These are phyloP conservation scores for Dinomys branickii DNA, from an alignment of 2,113 vertebrate genomes.

Conservation along the genomic window DNA sequence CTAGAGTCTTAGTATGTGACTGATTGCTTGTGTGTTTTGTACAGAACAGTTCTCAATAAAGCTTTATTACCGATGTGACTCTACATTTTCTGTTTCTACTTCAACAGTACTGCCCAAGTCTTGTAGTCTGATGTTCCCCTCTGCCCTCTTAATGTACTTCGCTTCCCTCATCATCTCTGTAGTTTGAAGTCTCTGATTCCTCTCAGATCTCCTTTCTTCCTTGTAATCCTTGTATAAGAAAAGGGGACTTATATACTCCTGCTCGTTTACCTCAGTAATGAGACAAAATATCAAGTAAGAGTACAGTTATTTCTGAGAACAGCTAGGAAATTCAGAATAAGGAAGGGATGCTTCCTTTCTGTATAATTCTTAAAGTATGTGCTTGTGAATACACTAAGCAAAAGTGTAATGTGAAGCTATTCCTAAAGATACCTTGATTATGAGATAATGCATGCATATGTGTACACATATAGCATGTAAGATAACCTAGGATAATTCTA, in stretches of 20 bases:
- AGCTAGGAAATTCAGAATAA: slow-evolving; percentile 22
- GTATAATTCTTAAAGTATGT: not conserved
- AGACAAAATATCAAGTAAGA: slow-evolving; percentile 2
- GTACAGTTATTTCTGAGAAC: not conserved
- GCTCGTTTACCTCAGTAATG: not conserved
- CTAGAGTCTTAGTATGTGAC: not conserved
- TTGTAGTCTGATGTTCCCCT: not conserved
- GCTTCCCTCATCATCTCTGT: not conserved
- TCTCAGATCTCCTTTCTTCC: not conserved
- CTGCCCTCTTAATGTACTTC: not conserved
- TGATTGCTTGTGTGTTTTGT: slow-evolving; percentile 5
- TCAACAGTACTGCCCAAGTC: not conserved
- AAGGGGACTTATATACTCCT: not conserved
- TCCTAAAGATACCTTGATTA: slow-evolving; percentile 12
- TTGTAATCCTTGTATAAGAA: not conserved
- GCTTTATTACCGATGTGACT: not conserved
- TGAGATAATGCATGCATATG: not conserved
- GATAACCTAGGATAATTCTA: not conserved
- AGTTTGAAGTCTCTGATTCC: not conserved
- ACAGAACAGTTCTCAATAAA: slow-evolving; percentile 40
- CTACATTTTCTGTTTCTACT: slow-evolving; percentile 35
- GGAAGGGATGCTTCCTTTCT: not conserved
- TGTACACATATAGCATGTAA: not conserved
- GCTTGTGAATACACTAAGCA: not conserved
- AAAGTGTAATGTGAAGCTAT: slow-evolving; percentile 1